A percentile compares a stretch with the other conserved stretches of the same genome.
phyloP scores from a whole-genome alignment of 92 coral and sea anemone genomes.

The Parazoanthus darwini region DNA sequence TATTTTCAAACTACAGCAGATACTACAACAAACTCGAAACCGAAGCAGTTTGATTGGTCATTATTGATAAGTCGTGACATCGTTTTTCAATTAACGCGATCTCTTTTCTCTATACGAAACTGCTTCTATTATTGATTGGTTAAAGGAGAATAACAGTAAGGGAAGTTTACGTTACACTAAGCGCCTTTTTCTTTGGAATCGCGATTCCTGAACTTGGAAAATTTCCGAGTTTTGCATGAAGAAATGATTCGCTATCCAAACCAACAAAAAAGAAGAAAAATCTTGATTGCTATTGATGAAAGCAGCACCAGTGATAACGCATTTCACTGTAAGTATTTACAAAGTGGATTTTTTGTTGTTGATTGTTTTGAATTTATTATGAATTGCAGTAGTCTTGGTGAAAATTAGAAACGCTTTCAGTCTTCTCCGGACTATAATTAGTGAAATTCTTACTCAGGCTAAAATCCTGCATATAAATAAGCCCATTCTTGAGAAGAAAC shows the following conservation, averaged over 20 bases:
- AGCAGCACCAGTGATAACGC: slow-evolving; percentile 1
- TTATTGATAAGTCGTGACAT: not conserved
- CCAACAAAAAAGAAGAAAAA: slow-evolving; percentile 2
- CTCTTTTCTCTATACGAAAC: not conserved
- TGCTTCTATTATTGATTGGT: not conserved
- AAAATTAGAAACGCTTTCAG: not conserved
- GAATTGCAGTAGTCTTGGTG: not conserved
- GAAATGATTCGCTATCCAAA: slow-evolving; percentile 1
- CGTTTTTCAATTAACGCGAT: not conserved
- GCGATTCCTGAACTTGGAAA: not conserved
- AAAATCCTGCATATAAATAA: not conserved
- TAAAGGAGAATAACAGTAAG: not conserved
- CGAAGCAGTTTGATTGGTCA: not conserved
- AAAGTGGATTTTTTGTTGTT: slow-evolving; percentile 3
- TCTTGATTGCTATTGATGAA: slow-evolving; percentile 14
- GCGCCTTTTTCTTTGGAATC: not conserved
- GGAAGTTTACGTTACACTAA: slow-evolving; percentile 1
- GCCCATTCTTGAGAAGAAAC: not conserved
- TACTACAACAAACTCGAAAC: not conserved
- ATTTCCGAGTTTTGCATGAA: not conserved
- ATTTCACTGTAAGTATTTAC: slow-evolving; percentile 17
- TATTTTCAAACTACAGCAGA: not conserved
- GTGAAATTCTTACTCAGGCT: not conserved
- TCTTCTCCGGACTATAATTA: not conserved
- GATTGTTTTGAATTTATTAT: not conserved